phyloP scores from a whole-genome alignment of 1,140 invertebrate genomes.

The Oryzaephilus surinamensis region DNA sequence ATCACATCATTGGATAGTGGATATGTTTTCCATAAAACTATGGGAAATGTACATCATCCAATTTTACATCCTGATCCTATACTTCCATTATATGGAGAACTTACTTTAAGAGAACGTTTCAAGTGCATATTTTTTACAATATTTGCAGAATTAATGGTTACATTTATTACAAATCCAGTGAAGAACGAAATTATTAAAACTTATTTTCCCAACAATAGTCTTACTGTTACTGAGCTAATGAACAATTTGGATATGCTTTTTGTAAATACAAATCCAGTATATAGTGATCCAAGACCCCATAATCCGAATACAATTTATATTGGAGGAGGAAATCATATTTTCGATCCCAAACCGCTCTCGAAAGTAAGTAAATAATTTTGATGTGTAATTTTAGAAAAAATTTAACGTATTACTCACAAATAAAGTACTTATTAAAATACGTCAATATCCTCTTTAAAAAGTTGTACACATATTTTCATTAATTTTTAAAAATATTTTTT shows the following conservation, averaged over 20 bases:
- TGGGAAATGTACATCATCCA: conserved; percentile 31
- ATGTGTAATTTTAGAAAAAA: neutral
- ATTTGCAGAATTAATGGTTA: conserved; percentile 14
- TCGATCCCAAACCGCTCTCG: conserved; percentile 31
- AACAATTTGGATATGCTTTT: conserved; percentile 27
- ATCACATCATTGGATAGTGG: conserved; percentile 23
- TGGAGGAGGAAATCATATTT: conserved; percentile 35
- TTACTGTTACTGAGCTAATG: conserved; percentile 19
- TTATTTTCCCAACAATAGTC: conserved; percentile 26
- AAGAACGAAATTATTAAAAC: conserved; percentile 21
- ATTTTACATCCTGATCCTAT: conserved; percentile 25
- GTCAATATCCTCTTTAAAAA: neutral
- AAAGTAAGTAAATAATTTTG: conserved; percentile 5
- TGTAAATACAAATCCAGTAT: conserved; percentile 26
- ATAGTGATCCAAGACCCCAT: conserved; percentile 13
- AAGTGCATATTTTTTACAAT: conserved; percentile 20
- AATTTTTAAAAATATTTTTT: neutral
- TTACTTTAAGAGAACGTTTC: conserved; percentile 29
- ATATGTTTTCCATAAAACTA: conserved; percentile 15
- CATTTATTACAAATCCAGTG: conserved; percentile 11
- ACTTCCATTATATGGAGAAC: conserved; percentile 10
- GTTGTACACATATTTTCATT: neutral
- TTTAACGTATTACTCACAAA: neutral
- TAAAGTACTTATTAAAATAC: neutral
- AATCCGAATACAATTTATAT: conserved; percentile 23